Conservation (phyloP, 2,113 vertebrate species). For the Dascyllus trimaculatus region DNA sequence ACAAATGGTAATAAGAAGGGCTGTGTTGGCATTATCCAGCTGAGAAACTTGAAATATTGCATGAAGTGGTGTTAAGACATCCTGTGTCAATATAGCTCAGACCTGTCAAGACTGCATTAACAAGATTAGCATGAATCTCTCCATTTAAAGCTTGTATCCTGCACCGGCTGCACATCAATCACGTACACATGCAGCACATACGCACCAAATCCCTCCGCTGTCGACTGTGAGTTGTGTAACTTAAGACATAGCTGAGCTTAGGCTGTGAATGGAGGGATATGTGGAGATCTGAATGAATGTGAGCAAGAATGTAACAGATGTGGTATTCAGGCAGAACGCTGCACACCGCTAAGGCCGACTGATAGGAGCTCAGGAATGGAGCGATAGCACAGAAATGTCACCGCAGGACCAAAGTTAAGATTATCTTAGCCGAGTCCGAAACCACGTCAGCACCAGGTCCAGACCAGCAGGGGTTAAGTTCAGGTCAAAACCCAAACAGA, state of each 20-base stretch:
- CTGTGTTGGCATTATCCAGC: slow-evolving; percentile 11
- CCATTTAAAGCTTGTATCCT: slow-evolving; percentile 29
- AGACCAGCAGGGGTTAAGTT: neutral
- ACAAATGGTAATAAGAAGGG: neutral
- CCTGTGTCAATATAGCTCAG: slow-evolving; percentile 52
- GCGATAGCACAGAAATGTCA: neutral
- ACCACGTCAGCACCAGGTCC: neutral
- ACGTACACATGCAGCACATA: slow-evolving; percentile 1
- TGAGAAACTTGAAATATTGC: slow-evolving; percentile 46
- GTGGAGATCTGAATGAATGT: slow-evolving; percentile 35
- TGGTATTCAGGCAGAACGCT: slow-evolving; percentile 11
- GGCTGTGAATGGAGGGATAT: slow-evolving; percentile 35
- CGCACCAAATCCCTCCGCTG: slow-evolving; percentile 8
- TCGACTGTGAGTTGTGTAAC: slow-evolving; percentile 39
- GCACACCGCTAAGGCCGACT: neutral
- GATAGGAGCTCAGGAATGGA: slow-evolving; percentile 23
- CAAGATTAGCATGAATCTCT: slow-evolving; percentile 58
- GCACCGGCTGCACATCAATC: slow-evolving; percentile 28
- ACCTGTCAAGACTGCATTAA: slow-evolving; percentile 64
- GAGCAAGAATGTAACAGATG: slow-evolving; percentile 23
- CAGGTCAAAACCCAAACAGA: slow-evolving; percentile 6
- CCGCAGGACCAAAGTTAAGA: neutral
- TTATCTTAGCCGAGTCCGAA: neutral
- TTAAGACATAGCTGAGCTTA: slow-evolving; percentile 25
- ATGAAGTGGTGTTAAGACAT: slow-evolving; percentile 29